Base-by-base conservation (phyloP, 2,888 invertebrate species). In the Dyspetes luteomarginatus region DNA sequence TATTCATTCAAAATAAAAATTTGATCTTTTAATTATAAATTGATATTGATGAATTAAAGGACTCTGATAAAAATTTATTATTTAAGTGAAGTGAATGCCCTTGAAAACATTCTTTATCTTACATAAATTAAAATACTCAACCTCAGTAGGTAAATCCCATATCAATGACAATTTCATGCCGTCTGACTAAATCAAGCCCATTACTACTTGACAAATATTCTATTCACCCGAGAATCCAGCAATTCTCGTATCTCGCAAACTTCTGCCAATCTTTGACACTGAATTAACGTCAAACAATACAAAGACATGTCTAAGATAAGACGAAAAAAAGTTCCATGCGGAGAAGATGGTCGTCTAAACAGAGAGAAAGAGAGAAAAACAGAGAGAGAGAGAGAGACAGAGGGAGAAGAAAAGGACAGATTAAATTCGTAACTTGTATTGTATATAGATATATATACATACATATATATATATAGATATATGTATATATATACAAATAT, bases 381-480 rank as follows among this genome's bases (percentile, higher is more conserved):
- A 69, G 76, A 36, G 26, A 45, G 43, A 28, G 30, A 9, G 36
- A 41, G 50, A 4, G 22, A 12, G n/a, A 4, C 4, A 15, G 28
- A 3, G 36, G 15, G 7, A 41, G 4, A 56, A 22, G 9, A n/a
- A 26, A 64, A 12, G 22, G 48, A 78, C 62, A 87, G 85, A 88
- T 88, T 88, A 85, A 87, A 89, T 89, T 87, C 85, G 86, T 89
- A 89, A 89, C 84, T 79, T 83, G 84, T 83, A 86, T 85, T 43
- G 43, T 43, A n/a, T n/a, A 43, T 43, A 1, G 3, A n/a, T 43
- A n/a, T 12, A 0, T 26, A 30, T 17, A 65, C 50, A 22, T 48
- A 24, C 15, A 17, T 45, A 28, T 28, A 65, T 48, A 7, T 19
- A 19, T 36, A 22, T 22, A 43, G 2, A 19, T 2, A 30, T 3